Evolutionary conservation across 2,888 invertebrate species (phyloP).

Genomic region (Argyresthia albistria): DNA sequence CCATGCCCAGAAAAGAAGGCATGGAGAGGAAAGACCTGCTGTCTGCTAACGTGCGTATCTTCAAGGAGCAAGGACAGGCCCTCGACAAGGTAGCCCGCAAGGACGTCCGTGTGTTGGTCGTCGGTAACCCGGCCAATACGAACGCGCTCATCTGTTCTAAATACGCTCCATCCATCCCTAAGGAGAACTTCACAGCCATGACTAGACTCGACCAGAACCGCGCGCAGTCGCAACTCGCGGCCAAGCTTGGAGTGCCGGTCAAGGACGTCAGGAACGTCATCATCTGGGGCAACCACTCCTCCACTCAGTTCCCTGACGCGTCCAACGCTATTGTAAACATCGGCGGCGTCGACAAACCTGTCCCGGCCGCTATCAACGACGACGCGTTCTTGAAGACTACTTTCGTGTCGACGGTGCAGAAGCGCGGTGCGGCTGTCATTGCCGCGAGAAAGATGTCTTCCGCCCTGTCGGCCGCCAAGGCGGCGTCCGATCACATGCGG

Average conservation of each 20-base stretch:
- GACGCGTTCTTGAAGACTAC: constrained; percentile 83
- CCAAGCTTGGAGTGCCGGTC: constrained; percentile 78
- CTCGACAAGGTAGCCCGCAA: constrained; percentile 92
- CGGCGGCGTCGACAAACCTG: constrained; percentile 70
- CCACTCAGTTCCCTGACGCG: constrained; percentile 98
- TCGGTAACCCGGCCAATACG: constrained; percentile 99
- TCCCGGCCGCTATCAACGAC: constrained; percentile 83
- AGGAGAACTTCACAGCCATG: constrained; percentile 97
- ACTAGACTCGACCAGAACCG: constrained; percentile 98
- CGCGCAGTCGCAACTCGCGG: constrained; percentile 90
- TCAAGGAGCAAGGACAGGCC: constrained; percentile 97
- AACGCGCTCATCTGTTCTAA: constrained; percentile 96
- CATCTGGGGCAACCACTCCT: constrained; percentile 99
- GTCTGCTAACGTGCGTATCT: constrained; percentile 98
- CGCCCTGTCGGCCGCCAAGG: constrained; percentile 99
- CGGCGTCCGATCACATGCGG: constrained; percentile 97
- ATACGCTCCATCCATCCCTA: constrained; percentile 96
- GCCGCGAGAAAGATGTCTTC: constrained; percentile 98
- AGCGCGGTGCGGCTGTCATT: constrained; percentile 97
- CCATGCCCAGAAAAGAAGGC: constrained; percentile 96
- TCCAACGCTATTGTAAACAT: constrained; percentile 77
- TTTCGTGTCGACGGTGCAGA: constrained; percentile 95
- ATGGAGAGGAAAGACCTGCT: constrained; percentile 99
- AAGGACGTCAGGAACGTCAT: constrained; percentile 89
- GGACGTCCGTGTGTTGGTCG: constrained; percentile 94